Base-by-base conservation (phyloP, 2,888 invertebrate genomes). In the Parthenolecanium corni region DNA sequence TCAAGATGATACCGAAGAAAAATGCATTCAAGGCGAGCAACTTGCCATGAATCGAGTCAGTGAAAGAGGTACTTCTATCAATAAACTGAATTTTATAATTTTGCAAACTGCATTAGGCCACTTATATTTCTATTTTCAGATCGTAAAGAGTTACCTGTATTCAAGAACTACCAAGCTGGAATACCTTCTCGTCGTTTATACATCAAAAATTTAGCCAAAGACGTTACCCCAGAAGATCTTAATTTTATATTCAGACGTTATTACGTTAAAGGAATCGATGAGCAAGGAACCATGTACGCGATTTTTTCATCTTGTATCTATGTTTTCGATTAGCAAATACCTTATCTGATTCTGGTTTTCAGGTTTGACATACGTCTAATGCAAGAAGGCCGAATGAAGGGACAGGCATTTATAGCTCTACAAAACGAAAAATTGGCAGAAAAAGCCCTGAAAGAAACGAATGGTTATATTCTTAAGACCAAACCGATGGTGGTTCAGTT, bases 351-450 rank as follows among this genome's bases (percentile, higher is more conserved):
- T 14, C 14, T 5, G 81, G 49, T 57, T 71, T 73, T 31, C 67
- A 79, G 78, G 71, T 82, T 80, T 71, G 77, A 80, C 73, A 82
- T 94, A 3, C 79, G 87, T 68, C 78, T 93, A 14, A 90, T 95
- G 92, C 88, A 89, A 71, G 89, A 91, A 73, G 95, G 95, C 1
- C 80, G 91, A 70, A 94, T 95, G 94, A 95, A 93, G 74, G 94
- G 94, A 0, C 95, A 95, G 75, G 93, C 91, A 1, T 95, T 95
- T 78, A 80, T 95, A 0, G 89, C 89, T 0, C 78, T 92, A 62
- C 86, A 89, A 58, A 81, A 78, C 69, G 77, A 82, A 14, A 76
- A 77, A 52, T 75, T 80, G 69, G 89, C 90, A 0, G 80, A 84
- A 70, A 76, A 77, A 66, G 94, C 94, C 11, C 72, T 93, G 0